Percentiles rank a stretch among this genome's conserved stretches.
These are phyloP conservation scores for Chymomyza amoena DNA, from an alignment of 2,888 invertebrate genomes.

Conservation along the genomic window DNA sequence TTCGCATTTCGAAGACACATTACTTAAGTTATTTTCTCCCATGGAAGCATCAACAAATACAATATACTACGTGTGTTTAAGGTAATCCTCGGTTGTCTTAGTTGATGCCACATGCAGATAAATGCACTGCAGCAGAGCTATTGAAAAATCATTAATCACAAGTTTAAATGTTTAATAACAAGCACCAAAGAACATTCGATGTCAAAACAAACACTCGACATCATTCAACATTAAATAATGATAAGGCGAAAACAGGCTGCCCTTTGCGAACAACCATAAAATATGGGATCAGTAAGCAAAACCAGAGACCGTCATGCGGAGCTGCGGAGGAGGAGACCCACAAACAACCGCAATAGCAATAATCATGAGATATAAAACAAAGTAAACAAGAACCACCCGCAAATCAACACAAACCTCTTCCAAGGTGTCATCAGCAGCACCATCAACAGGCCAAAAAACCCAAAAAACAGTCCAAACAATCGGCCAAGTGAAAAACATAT, in stretches of 20 bases:
- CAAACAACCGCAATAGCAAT: constrained; percentile 20
- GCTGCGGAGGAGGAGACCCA: constrained; percentile 23
- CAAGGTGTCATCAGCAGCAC: constrained; percentile 53
- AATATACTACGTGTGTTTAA: background rate
- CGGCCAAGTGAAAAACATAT: constrained; percentile 24
- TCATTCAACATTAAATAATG: constrained; percentile 76
- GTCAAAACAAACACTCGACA: constrained; percentile 78
- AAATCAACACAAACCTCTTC: constrained; percentile 53
- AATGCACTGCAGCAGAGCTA: constrained; percentile 17
- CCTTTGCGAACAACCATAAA: constrained; percentile 28
- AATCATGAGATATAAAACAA: constrained; percentile 40
- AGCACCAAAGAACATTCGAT: constrained; percentile 58
- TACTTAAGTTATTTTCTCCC: background rate
- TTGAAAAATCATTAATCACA: constrained; percentile 68
- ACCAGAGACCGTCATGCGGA: constrained; percentile 10
- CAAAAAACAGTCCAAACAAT: constrained; percentile 29
- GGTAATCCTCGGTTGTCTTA: background rate
- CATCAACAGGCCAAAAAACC: constrained; percentile 36
- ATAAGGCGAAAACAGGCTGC: constrained; percentile 52
- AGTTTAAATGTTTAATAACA: constrained; percentile 53
- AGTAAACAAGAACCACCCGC: constrained; percentile 56
- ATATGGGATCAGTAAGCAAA: constrained; percentile 34
- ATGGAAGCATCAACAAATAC: background rate
- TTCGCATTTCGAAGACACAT: background rate
- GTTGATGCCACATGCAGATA: background rate